Base-by-base conservation (phyloP, 53 echinoderm and acorn worm genomes). In the Zoroaster sp. region DNA sequence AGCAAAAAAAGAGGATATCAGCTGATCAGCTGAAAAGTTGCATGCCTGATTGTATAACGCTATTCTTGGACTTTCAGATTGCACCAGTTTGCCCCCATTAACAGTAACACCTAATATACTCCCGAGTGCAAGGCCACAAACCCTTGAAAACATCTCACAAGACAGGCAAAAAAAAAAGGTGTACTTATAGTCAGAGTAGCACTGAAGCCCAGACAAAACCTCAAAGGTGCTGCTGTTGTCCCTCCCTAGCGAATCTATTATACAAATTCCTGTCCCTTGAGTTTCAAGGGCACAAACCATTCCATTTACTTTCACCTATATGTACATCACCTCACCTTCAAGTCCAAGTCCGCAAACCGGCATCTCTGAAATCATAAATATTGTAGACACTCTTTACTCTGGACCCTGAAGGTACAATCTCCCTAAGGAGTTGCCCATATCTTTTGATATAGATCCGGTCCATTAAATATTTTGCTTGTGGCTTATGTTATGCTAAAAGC, bases 401-500 rank as follows among this genome's bases (percentile, higher is more conserved):
- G 52, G 30, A 54, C 78, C 78, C 78, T 59, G 20, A 51, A 37
- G 59, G 39, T 59, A 78, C 13, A 69, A 28, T 67, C 40, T 42
- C 81, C 81, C 81, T 23, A 17, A 59, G 65, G 79, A 21, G 15
- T 55, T 37, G 1, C 21, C 2, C 18, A 66, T 66, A 66, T 81
- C 81, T 81, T 81, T 81, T 42, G 81, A 68, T 41, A 81, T 3
- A 11, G 49, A 85, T 49, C 55, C 40, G 53, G 47, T 52, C 85
- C 85, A 85, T 85, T 85, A 71, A 85, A 70, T 71, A 85, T 85
- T 85, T 49, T 70, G 72, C 11, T 72, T 71, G 70, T 70, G 85
- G 85, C 37, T 85, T 85, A 28, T 72, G 71, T 71, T 44, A n/a
- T 15, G 42, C 33, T 45, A 45, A 42, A 44, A 31, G 44, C 82